Base-by-base conservation (phyloP, 2,888 invertebrate species). In the Dexiosoma caninum region DNA sequence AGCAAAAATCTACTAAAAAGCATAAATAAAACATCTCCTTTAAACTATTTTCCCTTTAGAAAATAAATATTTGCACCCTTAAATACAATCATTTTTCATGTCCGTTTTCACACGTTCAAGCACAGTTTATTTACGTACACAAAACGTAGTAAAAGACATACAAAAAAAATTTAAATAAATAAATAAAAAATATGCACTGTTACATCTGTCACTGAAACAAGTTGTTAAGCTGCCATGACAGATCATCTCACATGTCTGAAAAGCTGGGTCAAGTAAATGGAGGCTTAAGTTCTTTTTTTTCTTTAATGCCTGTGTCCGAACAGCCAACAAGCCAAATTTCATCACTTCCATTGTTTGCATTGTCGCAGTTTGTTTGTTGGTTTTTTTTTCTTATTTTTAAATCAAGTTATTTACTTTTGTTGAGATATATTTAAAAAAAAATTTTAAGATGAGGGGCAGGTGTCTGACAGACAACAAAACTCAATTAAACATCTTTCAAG, bases 181-280 rank as follows among this genome's bases (percentile, higher is more conserved):
- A 19, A 2, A 2, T 2, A 5, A 6, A 8, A 27, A 27, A 40
- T 46, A 57, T 57, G 9, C 64, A 37, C 53, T 57, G 35, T 62
- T 57, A 74, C 69, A 70, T 64, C 74, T 75, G 69, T 70, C 69
- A 69, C 62, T 51, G 16, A 74, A 74, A 70, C 57, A 74, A 74
- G 74, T 64, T 75, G 79, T 64, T 79, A 51, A 79, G 57, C 27
- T 62, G 9, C 23, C 57, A 64, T 79, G 69, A 75, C 74, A 75
- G 69, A 79, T 79, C 57, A 59, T 64, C 51, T 70, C 35, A 70
- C 46, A 57, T 64, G 74, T 69, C 49, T 35, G 23, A 46, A 55
- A 40, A 23, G 12, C 23, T 40, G 40, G 32, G 55, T 70, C 37
- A 37, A 64, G 27, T 42, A 62, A 37, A 30, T 74, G 49, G 14